Evolutionary conservation across 2,888 invertebrate species (phyloP).

Genomic region (Mimumesa dahlbomi): DNA sequence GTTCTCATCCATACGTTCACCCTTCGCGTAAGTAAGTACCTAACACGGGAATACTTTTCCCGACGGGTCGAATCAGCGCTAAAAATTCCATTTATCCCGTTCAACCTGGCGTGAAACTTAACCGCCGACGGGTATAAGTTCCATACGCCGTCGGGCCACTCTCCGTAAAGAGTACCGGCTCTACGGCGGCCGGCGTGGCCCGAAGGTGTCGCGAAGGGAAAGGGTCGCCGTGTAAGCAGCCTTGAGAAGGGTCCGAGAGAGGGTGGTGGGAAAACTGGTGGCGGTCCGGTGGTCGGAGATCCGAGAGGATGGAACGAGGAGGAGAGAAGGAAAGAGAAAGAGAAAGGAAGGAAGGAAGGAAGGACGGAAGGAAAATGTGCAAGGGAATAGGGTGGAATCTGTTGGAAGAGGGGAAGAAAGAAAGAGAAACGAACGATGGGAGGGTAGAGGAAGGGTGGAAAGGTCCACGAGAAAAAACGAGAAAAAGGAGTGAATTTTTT

Average conservation of each 20-base stretch:
- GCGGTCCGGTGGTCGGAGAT: constrained; percentile 20
- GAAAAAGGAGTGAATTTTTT: constrained; percentile 78
- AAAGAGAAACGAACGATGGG: no score
- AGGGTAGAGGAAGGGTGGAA: constrained; percentile 39
- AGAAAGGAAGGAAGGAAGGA: constrained; percentile 46
- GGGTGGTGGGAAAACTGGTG: neutral
- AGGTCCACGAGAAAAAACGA: constrained; percentile 63
- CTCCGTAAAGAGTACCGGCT: constrained; percentile 3
- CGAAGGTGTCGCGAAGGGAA: constrained; percentile 55
- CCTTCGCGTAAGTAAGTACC: no score
- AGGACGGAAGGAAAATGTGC: no score
- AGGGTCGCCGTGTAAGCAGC: constrained; percentile 47
- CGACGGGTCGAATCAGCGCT: no score
- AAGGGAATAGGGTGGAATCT: constrained; percentile 40
- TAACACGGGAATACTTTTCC: no score
- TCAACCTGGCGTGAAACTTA: neutral
- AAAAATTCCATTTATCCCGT: no score
- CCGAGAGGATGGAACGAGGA: constrained; percentile 18
- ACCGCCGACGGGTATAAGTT: constrained; percentile 2
- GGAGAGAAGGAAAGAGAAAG: constrained; percentile 19
- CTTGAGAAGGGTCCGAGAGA: constrained; percentile 31
- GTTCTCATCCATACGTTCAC: no score
- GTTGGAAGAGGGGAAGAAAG: constrained; percentile 37
- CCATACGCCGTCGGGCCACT: constrained; percentile 43
- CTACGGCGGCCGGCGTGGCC: constrained; percentile 28